Evolutionary conservation across 2,797 vertebrate species (phyloP).

Genomic region (Liasis olivaceus): DNA sequence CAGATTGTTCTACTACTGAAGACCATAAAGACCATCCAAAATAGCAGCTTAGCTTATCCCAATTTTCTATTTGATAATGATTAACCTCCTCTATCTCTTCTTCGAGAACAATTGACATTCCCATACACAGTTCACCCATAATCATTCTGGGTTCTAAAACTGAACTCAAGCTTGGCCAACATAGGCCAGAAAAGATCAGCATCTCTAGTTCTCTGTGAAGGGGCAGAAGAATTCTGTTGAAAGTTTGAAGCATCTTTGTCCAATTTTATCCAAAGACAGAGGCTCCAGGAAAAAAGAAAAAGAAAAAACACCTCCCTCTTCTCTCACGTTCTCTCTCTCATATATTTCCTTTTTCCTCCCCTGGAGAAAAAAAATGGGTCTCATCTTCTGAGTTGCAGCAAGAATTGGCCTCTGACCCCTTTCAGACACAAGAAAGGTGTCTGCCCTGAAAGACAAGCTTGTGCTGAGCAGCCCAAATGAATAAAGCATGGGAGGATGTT

Average conservation of each 20-base stretch:
- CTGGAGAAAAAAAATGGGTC: constrained; percentile 30
- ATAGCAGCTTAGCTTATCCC: not conserved
- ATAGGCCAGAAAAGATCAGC: not conserved
- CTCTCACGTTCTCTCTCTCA: not conserved
- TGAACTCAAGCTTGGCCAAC: not conserved
- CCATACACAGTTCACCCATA: not conserved
- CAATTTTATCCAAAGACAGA: not conserved
- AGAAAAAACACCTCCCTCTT: not conserved
- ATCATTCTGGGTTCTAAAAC: not conserved
- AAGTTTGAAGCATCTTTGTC: constrained; percentile 6
- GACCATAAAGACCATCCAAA: not conserved
- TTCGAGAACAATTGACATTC: not conserved
- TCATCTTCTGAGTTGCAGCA: not conserved
- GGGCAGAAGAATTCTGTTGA: not conserved
- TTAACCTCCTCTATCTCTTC: not conserved
- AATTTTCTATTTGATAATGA: not conserved
- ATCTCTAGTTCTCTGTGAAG: not conserved
- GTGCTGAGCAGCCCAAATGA: constrained; percentile 33
- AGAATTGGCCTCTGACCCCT: not conserved
- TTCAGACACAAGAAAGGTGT: constrained; percentile 39
- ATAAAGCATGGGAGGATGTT: constrained; percentile 40
- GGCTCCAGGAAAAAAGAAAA: constrained; percentile 26
- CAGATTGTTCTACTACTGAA: not conserved
- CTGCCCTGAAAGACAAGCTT: constrained; percentile 49
- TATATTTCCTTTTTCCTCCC: constrained; percentile 33